Conservation (phyloP, 2,888 invertebrate species). For the Rotaria sp. region DNA sequence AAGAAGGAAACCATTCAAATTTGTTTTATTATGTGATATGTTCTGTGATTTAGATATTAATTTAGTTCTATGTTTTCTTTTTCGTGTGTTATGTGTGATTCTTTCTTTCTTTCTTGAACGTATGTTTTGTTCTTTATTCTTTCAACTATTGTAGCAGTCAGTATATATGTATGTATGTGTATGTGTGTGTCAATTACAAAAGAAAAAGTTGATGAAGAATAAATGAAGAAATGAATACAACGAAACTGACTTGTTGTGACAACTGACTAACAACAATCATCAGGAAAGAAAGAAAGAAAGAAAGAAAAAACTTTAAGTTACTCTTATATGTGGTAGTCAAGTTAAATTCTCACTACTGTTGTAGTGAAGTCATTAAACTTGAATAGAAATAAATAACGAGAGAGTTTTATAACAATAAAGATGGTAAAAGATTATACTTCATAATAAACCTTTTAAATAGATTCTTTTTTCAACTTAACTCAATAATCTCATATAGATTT, state of each 20-base stretch:
- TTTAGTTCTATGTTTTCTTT: not conserved
- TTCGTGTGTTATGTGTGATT: not conserved
- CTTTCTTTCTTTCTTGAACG: not conserved
- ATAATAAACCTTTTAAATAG: no score
- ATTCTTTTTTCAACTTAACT: no score
- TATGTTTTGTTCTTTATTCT: not conserved
- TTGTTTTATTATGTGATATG: not conserved
- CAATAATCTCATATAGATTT: no score
- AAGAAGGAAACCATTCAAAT: no score
- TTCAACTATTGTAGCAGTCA: not conserved
- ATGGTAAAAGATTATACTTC: no score
- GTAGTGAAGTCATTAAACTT: not conserved
- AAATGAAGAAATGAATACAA: not conserved
- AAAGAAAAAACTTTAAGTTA: not conserved
- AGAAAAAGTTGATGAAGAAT: not conserved
- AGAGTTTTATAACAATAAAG: no score
- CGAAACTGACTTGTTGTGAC: not conserved
- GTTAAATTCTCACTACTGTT: not conserved
- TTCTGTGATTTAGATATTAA: not conserved
- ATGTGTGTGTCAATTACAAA: not conserved
- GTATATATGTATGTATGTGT: not conserved
- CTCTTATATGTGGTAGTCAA: not conserved
- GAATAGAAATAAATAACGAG: not conserved
- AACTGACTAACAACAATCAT: not conserved
- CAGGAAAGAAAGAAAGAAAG: not conserved